phyloP scores from a whole-genome alignment of 2,797 vertebrate species.

The Microchirus variegatus region DNA sequence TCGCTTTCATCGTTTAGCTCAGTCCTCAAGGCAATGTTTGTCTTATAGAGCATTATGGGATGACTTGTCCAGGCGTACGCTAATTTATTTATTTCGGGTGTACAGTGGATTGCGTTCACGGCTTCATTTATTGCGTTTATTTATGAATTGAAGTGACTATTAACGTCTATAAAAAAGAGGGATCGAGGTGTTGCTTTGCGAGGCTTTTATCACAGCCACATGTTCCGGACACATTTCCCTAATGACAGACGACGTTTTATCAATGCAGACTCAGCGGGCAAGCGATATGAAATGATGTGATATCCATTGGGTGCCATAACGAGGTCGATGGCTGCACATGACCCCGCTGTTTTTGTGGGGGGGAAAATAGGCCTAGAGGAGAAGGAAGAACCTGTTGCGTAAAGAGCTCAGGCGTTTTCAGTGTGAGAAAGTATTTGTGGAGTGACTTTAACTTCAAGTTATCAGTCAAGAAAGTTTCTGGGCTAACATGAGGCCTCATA shows the following conservation, averaged over 20 bases:
- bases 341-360: conserved; percentile 73
- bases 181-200: background rate
- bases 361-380: conserved; percentile 51
- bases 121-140: too few relatives aligned
- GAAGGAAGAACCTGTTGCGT: conserved; percentile 72
- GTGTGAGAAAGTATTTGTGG: too few relatives aligned
- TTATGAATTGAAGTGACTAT: too few relatives aligned
- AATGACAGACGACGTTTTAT: conserved; percentile 77
- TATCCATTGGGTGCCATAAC: conserved; percentile 75
- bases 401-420: conserved; percentile 1
- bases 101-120: background rate
- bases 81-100: conserved; percentile 15
- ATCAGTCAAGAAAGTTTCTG: conserved; percentile 7
- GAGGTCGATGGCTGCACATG: conserved; percentile 69
- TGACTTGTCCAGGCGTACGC: conserved; percentile 8
- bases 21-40: conserved; percentile 46
- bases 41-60: conserved; percentile 28
- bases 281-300: conserved; percentile 75
- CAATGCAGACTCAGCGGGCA: conserved; percentile 72
- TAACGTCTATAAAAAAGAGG: too few relatives aligned
- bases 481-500: too few relatives aligned
- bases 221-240: conserved; percentile 54
- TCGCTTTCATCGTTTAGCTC: conserved; percentile 46
- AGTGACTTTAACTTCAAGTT: background rate
- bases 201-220: conserved; percentile 42